Base-by-base conservation (phyloP, 1,140 invertebrate genomes). In the Helicoverpa armigera region DNA sequence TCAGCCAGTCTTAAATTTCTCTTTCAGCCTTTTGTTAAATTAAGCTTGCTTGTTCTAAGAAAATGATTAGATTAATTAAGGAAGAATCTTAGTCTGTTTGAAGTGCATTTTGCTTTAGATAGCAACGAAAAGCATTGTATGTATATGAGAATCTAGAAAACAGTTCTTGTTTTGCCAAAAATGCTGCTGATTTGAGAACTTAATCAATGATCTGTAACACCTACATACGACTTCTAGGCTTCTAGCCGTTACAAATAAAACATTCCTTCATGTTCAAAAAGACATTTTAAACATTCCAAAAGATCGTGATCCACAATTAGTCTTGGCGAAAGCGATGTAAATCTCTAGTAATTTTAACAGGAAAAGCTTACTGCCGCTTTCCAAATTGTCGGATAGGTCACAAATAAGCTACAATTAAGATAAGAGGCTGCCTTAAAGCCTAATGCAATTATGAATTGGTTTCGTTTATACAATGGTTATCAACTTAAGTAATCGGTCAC, bases 231-330 rank as follows among this genome's bases (percentile, higher is more conserved):
- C 35, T n/a, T n/a, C n/a, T n/a, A 43, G 5, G 35, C 35, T n/a
- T n/a, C n/a, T n/a, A n/a, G n/a, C n/a, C n/a, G n/a, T n/a, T n/a
- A n/a, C 5, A 43, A 43, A n/a, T 7, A 16, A 54, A n/a, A n/a
- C 13, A 14, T 54, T 54, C 16, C 5, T 54, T 54, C 3, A 54
- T 0, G 3, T 54, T 23, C 23, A 23, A 2, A 23, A 54, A 54
- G 3, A 4, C n/a, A n/a, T 3, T n/a, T 35, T 7, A 67, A 31
- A 23, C 16, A 13, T 23, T 18, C 53, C 5, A 54, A 54, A n/a
- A 3, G 11, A 56, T 72, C 69, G 69, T 56, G 69, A 29, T 50
- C n/a, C 9, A 56, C 69, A 72, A 74, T 74, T 74, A 75, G 56
- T 75, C n/a, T 13, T 51, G 73, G 73, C 43, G 73, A 75, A 75